Conservation (phyloP, 1,140 invertebrate genomes). For the Orchestia grillus region DNA sequence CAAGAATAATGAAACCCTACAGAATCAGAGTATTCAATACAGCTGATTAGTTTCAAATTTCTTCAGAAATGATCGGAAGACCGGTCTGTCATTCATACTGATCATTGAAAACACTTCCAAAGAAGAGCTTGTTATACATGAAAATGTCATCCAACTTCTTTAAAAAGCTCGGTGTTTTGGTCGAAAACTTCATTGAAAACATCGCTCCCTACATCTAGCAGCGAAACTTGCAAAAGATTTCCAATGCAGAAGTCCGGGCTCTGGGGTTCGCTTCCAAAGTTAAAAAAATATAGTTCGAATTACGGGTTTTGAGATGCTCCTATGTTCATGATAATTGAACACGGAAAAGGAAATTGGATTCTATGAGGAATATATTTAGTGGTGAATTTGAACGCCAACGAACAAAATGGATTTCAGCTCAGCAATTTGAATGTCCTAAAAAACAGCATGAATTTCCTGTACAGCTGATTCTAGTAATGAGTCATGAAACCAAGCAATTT, state of each 20-base stretch:
- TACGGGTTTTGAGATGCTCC: neutral
- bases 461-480: no score
- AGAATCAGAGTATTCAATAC: neutral
- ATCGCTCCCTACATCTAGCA: slow-evolving; percentile 2
- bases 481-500: no score
- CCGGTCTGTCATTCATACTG: neutral
- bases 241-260: neutral
- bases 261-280: neutral
- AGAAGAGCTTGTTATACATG: neutral
- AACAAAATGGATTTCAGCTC: neutral
- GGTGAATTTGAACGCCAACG: neutral
- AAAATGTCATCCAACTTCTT: slow-evolving; percentile 43
- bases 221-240: slow-evolving; percentile 25
- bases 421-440: neutral
- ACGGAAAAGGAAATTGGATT: neutral
- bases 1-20: neutral
- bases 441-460: neutral
- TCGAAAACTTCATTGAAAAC: slow-evolving; percentile 13
- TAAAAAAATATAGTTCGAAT: neutral
- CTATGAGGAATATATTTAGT: neutral
- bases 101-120: neutral
- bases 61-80: neutral
- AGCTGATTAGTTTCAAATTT: neutral
- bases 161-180: neutral
- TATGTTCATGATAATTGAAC: neutral